phyloP scores from a whole-genome alignment of 2,797 vertebrate genomes.

The Cossypha dichroa region DNA sequence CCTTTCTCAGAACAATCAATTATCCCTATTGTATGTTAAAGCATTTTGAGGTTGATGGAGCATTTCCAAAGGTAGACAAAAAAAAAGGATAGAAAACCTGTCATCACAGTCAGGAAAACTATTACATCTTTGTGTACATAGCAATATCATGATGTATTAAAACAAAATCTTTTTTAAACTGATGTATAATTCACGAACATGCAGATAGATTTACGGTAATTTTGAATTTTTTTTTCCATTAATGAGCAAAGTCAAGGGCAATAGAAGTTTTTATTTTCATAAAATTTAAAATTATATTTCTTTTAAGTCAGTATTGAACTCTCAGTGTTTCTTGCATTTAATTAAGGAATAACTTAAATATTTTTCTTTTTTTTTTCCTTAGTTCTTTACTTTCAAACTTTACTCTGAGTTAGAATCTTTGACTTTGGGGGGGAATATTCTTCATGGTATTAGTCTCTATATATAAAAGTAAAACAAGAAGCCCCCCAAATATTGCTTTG shows the following conservation, averaged over 20 bases:
- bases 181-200: background rate
- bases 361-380: background rate
- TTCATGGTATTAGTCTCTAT: background rate
- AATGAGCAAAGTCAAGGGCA: background rate
- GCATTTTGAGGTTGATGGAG: background rate
- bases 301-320: background rate
- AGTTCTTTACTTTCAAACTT: background rate
- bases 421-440: background rate
- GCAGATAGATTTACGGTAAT: background rate
- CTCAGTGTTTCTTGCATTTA: background rate
- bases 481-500: rapidly evolving
- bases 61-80: background rate
- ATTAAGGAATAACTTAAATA: background rate
- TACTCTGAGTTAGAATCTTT: background rate
- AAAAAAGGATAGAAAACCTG: background rate
- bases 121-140: background rate
- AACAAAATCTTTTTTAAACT: background rate
- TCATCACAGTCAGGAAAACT: background rate
- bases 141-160: background rate
- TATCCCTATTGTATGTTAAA: background rate
- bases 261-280: background rate
- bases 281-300: background rate
- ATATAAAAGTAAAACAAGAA: background rate
- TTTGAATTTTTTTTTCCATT: background rate
- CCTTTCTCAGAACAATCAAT: background rate